phyloP scores from a whole-genome alignment of 2,797 vertebrate species.

The Botia almorhae region DNA sequence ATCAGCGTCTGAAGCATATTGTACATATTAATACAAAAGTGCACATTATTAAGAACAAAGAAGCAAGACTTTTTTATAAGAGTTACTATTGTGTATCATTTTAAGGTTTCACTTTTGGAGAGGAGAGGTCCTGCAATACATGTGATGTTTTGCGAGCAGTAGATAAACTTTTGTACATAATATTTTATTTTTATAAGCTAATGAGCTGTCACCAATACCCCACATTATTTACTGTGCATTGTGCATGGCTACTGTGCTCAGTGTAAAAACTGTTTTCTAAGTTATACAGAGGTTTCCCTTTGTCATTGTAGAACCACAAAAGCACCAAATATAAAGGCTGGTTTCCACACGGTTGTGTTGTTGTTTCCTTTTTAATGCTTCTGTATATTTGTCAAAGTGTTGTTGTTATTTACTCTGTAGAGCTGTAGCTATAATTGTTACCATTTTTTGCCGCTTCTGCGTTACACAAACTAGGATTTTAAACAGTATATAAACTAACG shows the following conservation, averaged over 20 bases:
- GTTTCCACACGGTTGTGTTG: constrained; percentile 60
- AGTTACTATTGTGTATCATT: constrained; percentile 30
- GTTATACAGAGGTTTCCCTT: constrained; percentile 63
- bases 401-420: no score
- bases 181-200: constrained; percentile 82
- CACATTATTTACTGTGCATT: constrained; percentile 68
- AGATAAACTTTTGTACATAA: constrained; percentile 75
- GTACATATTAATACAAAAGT: constrained; percentile 40
- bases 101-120: constrained; percentile 52
- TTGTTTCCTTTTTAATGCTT: neutral
- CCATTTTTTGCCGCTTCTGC: no score
- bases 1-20: constrained; percentile 31
- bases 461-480: no score
- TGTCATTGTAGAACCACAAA: constrained; percentile 62
- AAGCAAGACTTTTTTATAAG: constrained; percentile 29
- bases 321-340: constrained; percentile 73
- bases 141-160: constrained; percentile 52
- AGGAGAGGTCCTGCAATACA: constrained; percentile 54
- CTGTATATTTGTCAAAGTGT: no score
- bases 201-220: constrained; percentile 61
- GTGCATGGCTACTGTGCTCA: constrained; percentile 68
- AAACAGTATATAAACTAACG: no score
- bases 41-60: constrained; percentile 24
- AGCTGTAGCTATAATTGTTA: no score
- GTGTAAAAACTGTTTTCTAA: constrained; percentile 61